Base-by-base conservation (phyloP, 2,888 invertebrate species). In the Ligdia adustata region DNA sequence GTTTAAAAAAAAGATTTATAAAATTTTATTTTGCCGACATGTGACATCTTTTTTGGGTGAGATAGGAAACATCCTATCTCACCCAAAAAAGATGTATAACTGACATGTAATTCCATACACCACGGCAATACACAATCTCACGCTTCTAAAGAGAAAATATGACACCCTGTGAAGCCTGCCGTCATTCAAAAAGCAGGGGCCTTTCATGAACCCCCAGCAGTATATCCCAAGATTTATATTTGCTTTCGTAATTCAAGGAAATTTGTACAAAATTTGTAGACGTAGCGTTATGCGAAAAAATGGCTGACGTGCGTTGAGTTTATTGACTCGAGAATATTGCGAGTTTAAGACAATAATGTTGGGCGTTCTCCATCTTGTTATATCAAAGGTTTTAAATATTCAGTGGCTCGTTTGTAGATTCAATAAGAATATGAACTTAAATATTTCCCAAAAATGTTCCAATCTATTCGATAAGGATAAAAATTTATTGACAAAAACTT, bases 151-250 rank as follows among this genome's bases (percentile, higher is more conserved):
- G 2, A 32, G 32, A 46, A 39, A 46, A n/a, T 41, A 24, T 32
- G 41, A 47, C 47, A 37, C 47, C 47, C 7, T 35, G 35, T 41
- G 31, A 47, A 32, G 34, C 27, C 26, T 16, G n/a, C n/a, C 31
- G 14, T n/a, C 40, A 24, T 18, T 37, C 47, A 47, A 47, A 47
- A n/a, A n/a, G 22, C 29, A 27, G 27, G 11, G 29, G 14, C 12
- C 27, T 39, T 18, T 41, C 41, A 47, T 47, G 41, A 47, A 41
- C 29, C 40, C 15, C 29, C 35, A 6, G 5, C n/a, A n/a, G 39
- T 27, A 22, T 24, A 46, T 40, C 35, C 39, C 6, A 1, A 12
- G 41, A 37, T 31, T 47, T 41, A 35, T 40, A 35, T 26, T 22
- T 18, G 35, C 35, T 31, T 41, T 35, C 26, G 31, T 35, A 13